Evolutionary conservation across 2,113 vertebrate genomes (phyloP).

Genomic region (Chlamydotis undulata): DNA sequence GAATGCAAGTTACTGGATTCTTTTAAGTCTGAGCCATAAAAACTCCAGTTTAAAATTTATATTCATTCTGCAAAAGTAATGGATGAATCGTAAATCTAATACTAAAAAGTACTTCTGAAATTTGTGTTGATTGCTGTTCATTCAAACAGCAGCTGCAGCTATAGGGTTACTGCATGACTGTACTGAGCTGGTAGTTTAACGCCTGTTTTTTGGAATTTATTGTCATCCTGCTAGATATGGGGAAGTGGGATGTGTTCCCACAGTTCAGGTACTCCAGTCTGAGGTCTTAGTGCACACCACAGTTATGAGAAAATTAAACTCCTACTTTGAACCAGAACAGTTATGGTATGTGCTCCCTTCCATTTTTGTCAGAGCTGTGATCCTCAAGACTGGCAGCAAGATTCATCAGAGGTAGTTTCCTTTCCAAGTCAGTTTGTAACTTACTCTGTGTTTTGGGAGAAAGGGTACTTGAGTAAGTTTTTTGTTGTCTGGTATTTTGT

Average conservation of each 20-base stretch:
- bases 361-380: neutral
- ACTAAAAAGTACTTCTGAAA: neutral
- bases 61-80: neutral
- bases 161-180: fast-evolving
- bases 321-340: neutral
- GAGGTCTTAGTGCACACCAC: neutral
- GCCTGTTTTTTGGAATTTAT: neutral
- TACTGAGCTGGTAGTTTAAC: neutral
- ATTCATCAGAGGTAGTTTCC: neutral
- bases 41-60: neutral
- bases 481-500: neutral
- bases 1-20: neutral
- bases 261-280: neutral
- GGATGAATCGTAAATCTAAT: neutral
- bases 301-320: neutral
- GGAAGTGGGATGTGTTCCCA: neutral
- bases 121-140: neutral
- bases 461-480: neutral
- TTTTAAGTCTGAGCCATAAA: neutral
- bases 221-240: neutral
- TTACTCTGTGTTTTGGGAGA: neutral
- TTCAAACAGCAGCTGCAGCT: neutral
- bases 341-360: neutral
- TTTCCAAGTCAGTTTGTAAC: neutral
- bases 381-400: neutral